Conservation (phyloP, 2,888 invertebrate species). For the Agrochola circellaris region DNA sequence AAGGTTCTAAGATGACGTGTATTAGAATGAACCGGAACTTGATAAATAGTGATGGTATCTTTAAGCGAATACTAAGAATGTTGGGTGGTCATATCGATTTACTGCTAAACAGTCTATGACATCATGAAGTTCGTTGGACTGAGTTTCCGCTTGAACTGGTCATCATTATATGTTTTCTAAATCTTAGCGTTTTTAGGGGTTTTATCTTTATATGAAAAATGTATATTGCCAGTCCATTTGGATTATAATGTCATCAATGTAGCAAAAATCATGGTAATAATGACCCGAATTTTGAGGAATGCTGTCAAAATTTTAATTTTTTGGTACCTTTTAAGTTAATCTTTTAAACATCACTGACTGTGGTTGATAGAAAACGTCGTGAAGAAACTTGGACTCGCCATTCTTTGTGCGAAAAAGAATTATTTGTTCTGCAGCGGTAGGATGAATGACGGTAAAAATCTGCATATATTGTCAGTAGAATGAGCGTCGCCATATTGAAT, state of each 20-base stretch:
- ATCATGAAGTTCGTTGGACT: constrained; percentile 52
- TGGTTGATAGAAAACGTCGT: no score
- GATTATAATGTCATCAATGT: not conserved
- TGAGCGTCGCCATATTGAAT: constrained; percentile 32
- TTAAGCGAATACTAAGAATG: constrained; percentile 19
- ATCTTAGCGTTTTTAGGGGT: not conserved
- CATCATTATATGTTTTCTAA: constrained; percentile 23
- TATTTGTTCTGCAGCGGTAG: not conserved
- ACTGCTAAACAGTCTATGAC: constrained; percentile 41
- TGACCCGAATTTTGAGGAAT: not conserved
- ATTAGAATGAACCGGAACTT: constrained; percentile 54
- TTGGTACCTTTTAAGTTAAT: not conserved
- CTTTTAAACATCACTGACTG: not conserved
- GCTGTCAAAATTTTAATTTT: not conserved
- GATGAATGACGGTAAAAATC: not conserved
- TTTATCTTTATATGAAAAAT: not conserved
- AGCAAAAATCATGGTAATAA: not conserved
- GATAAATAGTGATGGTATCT: constrained; percentile 44
- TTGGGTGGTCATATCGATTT: constrained; percentile 20
- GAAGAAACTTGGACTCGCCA: not conserved
- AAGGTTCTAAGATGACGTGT: constrained; percentile 32
- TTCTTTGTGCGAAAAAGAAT: not conserved
- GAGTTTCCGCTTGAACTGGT: constrained; percentile 38
- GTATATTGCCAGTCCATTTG: not conserved
- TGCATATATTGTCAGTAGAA: constrained; percentile 1